A percentile compares a stretch with the other conserved stretches of the same genome.
Evolutionary conservation across 2,113 vertebrate species (phyloP).

Genomic region (Megaceryle maxima): DNA sequence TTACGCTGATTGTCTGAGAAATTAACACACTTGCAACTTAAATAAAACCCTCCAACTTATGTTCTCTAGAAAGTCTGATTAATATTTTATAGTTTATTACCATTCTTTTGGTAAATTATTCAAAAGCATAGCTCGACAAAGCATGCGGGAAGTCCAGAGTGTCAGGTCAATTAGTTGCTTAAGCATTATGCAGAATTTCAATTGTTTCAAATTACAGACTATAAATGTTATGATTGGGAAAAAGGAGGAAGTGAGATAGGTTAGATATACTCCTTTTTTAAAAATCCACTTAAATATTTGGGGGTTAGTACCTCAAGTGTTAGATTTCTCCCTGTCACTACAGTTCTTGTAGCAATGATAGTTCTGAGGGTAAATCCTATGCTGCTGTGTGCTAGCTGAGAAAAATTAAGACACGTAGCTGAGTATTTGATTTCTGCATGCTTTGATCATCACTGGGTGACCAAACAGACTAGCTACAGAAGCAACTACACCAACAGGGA

Average conservation of each 20-base stretch:
- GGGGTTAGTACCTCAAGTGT: background rate
- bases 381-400: background rate
- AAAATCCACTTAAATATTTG: background rate
- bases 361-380: background rate
- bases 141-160: constrained; percentile 32
- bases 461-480: background rate
- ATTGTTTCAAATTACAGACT: background rate
- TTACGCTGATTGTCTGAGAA: constrained; percentile 22
- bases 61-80: constrained; percentile 25
- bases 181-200: constrained; percentile 21
- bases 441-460: background rate
- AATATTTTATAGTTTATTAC: constrained; percentile 69
- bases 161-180: constrained; percentile 64
- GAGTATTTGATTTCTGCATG: background rate
- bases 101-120: constrained; percentile 65
- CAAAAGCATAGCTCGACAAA: constrained; percentile 14
- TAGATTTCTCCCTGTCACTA: background rate
- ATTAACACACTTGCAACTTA: background rate
- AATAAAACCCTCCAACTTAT: background rate
- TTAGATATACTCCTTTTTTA: background rate
- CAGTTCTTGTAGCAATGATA: background rate
- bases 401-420: background rate
- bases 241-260: background rate
- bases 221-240: background rate
- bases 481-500: background rate